Percentiles rank a stretch among this genome's conserved stretches.
Evolutionary conservation across 2,888 invertebrate genomes (phyloP).

Genomic region (Hydriomena furcata): DNA sequence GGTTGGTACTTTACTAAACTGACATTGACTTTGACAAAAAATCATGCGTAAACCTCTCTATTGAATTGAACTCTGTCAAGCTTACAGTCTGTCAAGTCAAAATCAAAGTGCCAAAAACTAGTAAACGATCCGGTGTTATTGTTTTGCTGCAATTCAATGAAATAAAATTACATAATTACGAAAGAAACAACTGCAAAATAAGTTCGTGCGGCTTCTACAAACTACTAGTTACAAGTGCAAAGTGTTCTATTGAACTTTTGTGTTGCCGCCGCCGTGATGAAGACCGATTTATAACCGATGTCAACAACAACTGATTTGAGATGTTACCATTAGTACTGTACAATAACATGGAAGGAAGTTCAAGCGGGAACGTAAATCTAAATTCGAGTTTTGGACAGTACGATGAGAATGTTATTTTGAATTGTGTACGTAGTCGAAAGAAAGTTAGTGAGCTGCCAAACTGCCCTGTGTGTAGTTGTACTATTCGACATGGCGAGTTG

Average conservation of each 20-base stretch:
- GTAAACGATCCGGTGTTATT: conserved; percentile 56
- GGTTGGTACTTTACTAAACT: no score
- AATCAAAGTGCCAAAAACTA: conserved; percentile 46
- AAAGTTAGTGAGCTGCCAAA: conserved; percentile 87
- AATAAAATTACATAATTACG: conserved; percentile 41
- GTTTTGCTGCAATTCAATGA: conserved; percentile 52
- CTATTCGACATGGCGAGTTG: conserved; percentile 91
- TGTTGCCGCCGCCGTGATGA: conserved; percentile 60
- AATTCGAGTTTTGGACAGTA: conserved; percentile 58
- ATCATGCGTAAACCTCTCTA: no score
- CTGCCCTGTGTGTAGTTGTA: conserved; percentile 95
- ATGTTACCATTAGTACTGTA: conserved; percentile 75
- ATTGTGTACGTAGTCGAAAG: conserved; percentile 82
- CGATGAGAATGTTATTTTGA: conserved; percentile 73
- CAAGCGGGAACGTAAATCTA: conserved; percentile 58
- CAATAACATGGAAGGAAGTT: conserved; percentile 75
- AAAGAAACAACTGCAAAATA: conserved; percentile 58
- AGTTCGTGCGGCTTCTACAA: conserved; percentile 51
- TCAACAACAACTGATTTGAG: conserved; percentile 56
- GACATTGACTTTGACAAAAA: no score
- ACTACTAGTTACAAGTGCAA: conserved; percentile 50
- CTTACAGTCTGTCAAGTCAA: conserved; percentile 35
- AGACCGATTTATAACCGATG: conserved; percentile 63
- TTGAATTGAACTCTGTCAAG: no score
- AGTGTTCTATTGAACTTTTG: conserved; percentile 46